Conservation (phyloP, 2,113 vertebrate genomes). For the Sorex fumeus region DNA sequence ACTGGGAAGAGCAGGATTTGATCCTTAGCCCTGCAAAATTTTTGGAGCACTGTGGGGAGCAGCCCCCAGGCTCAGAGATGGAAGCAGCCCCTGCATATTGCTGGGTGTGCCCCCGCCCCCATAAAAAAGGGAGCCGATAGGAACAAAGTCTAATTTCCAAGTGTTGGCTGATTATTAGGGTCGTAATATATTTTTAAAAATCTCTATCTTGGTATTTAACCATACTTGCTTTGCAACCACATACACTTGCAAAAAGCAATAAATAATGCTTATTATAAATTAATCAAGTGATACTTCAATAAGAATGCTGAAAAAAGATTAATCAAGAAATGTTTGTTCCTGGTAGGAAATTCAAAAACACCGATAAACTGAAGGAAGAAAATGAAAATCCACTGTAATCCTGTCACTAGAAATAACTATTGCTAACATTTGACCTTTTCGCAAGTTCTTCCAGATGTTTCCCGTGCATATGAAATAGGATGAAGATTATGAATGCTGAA, state of each 20-base stretch:
- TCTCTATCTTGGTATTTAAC: slow-evolving; percentile 41
- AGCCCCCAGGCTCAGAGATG: no score
- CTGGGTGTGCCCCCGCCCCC: no score
- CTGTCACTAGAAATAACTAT: slow-evolving; percentile 19
- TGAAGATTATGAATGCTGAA: background rate
- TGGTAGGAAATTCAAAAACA: slow-evolving; percentile 58
- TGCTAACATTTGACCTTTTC: slow-evolving; percentile 24
- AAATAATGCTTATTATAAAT: background rate
- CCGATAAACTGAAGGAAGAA: slow-evolving; percentile 57
- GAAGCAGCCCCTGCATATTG: no score
- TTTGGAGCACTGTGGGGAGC: no score
- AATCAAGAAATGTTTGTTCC: slow-evolving; percentile 54
- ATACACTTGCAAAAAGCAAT: no score
- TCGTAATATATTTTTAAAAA: slow-evolving; percentile 25
- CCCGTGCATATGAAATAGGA: background rate
- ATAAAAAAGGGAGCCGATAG: background rate
- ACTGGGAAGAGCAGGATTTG: no score
- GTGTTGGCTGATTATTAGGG: background rate
- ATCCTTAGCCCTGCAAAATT: no score
- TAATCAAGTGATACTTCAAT: slow-evolving; percentile 60
- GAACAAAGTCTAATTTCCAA: background rate
- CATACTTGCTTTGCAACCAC: background rate
- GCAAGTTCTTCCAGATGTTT: background rate
- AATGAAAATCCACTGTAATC: slow-evolving; percentile 63
- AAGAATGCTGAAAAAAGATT: slow-evolving; percentile 36